phyloP scores from a whole-genome alignment of 2,888 invertebrate species.

The Notocelia uddmanniana region DNA sequence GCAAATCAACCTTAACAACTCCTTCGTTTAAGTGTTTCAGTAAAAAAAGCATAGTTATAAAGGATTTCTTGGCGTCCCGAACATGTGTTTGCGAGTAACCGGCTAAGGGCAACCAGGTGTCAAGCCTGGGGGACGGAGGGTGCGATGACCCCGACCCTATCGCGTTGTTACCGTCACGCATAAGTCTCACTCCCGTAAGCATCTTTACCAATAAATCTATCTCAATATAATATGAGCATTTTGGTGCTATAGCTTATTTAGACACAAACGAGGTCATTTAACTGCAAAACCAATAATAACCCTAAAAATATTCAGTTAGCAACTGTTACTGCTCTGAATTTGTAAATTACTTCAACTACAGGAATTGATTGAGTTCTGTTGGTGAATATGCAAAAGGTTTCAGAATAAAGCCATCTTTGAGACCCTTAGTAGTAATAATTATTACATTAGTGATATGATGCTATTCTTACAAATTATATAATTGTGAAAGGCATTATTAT shows the following conservation, averaged over 20 bases:
- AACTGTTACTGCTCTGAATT: too few relatives aligned
- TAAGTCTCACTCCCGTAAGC: conserved; percentile 60
- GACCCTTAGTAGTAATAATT: too few relatives aligned
- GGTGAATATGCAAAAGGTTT: neutral
- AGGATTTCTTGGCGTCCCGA: conserved; percentile 62
- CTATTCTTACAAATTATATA: neutral
- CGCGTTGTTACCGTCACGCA: conserved; percentile 68
- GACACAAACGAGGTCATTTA: neutral
- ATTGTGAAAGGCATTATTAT: neutral
- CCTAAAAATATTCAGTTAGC: too few relatives aligned
- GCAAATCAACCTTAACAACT: neutral
- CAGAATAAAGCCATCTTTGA: too few relatives aligned
- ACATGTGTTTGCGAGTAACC: conserved; percentile 77
- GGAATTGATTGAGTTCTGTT: neutral
- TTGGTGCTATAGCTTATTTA: neutral
- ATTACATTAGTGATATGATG: neutral
- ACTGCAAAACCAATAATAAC: too few relatives aligned
- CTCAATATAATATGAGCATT: conserved; percentile 50
- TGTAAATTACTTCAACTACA: neutral
- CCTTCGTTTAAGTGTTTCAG: conserved; percentile 10
- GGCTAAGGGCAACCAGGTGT: conserved; percentile 77
- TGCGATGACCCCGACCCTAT: conserved; percentile 80
- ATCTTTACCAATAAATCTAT: conserved; percentile 35
- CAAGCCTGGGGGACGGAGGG: conserved; percentile 74
- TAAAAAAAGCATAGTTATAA: conserved; percentile 53